Percentiles rank a stretch among this genome's conserved stretches.
Conservation (phyloP, 2,888 invertebrate genomes). For the Tortrix viridana region DNA sequence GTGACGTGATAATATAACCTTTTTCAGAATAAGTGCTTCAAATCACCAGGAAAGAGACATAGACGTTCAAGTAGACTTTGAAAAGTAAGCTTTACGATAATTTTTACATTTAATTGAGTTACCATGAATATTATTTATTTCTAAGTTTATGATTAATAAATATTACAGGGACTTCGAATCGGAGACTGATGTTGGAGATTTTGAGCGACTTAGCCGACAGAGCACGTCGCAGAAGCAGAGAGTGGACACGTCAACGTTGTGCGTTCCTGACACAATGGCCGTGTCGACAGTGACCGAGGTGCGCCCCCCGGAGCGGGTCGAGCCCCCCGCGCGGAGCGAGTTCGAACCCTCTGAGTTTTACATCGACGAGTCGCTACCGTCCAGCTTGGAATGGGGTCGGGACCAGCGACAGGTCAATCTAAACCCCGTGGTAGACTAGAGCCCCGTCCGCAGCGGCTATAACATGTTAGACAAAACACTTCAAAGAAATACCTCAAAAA, state of each 20-base stretch:
- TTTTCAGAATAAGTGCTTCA: constrained; percentile 62
- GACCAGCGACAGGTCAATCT: constrained; percentile 74
- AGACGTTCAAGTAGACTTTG: constrained; percentile 73
- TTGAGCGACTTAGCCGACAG: constrained; percentile 89
- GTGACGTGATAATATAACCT: neutral
- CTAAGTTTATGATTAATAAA: neutral
- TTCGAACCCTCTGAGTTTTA: constrained; percentile 93
- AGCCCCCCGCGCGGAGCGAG: constrained; percentile 59
- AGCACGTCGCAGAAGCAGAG: constrained; percentile 77
- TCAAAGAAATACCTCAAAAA: no score
- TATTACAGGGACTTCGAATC: constrained; percentile 89
- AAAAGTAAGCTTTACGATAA: constrained; percentile 62
- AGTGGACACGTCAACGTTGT: constrained; percentile 69
- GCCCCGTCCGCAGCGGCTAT: neutral
- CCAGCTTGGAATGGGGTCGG: constrained; percentile 90
- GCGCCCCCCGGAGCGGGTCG: constrained; percentile 62
- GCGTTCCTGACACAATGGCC: constrained; percentile 78
- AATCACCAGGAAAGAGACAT: constrained; percentile 66
- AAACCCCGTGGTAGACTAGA: constrained; percentile 40
- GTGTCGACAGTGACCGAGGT: constrained; percentile 86
- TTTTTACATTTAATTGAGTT: no score
- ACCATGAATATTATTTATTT: neutral
- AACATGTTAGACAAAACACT: neutral
- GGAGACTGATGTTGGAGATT: constrained; percentile 92
- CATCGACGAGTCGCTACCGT: constrained; percentile 94